These are phyloP conservation scores for Coluber constrictor DNA, from an alignment of 2,797 vertebrate species.

Conservation along the genomic window DNA sequence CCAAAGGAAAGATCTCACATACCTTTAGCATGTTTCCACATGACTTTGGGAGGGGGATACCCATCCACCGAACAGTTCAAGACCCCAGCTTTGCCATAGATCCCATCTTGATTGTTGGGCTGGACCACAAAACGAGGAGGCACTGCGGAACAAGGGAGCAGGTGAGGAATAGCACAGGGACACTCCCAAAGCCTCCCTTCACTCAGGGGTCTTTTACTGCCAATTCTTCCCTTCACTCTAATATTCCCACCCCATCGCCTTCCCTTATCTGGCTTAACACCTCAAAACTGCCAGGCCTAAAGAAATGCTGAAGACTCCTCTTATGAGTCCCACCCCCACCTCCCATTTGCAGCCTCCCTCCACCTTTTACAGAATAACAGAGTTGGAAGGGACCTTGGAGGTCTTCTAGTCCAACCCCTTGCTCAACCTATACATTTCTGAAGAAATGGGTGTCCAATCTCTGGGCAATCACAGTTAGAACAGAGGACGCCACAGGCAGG, in stretches of 20 bases:
- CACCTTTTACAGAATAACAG: background rate
- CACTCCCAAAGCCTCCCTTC: background rate
- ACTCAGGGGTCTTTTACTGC: background rate
- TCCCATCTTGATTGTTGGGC: slow-evolving; percentile 97
- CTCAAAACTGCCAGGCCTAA: background rate
- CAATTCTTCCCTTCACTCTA: no score
- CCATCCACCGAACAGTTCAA: slow-evolving; percentile 96
- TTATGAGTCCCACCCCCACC: no score
- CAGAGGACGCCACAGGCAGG: background rate
- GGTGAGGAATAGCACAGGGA: background rate
- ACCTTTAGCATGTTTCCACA: slow-evolving; percentile 98
- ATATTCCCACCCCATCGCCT: background rate
- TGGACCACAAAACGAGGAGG: slow-evolving; percentile 96
- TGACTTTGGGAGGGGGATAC: slow-evolving; percentile 95
- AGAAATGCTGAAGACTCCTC: background rate
- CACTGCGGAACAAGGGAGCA: slow-evolving; percentile 70
- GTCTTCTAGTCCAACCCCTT: no score
- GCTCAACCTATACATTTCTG: no score
- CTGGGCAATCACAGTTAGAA: background rate
- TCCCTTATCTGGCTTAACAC: background rate
- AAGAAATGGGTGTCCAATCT: no score
- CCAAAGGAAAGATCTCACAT: slow-evolving; percentile 9
- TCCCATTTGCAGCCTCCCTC: background rate
- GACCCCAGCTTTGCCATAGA: slow-evolving; percentile 94
- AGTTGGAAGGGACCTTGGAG: no score